Evolutionary conservation across 53 echinoderm and acorn worm genomes (phyloP).

Genomic region (Luidia sarsii): DNA sequence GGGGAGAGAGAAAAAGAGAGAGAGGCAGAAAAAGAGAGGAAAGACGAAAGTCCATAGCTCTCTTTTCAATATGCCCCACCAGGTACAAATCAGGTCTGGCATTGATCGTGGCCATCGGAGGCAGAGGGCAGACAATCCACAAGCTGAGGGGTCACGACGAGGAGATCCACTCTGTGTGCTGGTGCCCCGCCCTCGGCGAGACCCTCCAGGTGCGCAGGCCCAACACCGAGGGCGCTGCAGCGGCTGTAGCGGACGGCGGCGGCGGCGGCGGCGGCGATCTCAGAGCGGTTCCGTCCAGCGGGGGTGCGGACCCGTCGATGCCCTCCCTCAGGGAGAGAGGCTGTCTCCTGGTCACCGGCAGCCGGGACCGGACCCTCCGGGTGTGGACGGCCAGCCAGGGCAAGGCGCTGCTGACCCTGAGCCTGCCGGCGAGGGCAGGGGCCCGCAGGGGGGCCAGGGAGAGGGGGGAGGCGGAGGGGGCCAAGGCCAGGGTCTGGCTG

Average conservation of each 20-base stretch:
- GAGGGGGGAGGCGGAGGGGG: slow-evolving; percentile 71
- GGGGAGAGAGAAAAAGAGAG: not conserved
- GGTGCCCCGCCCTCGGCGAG: slow-evolving; percentile 78
- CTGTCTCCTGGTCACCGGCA: slow-evolving; percentile 68
- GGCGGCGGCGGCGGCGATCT: not conserved
- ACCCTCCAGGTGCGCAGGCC: not conserved
- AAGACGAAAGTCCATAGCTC: too few relatives aligned
- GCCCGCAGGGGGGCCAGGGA: slow-evolving; percentile 61
- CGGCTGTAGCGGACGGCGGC: not conserved
- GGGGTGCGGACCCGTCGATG: not conserved
- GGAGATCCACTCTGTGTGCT: slow-evolving; percentile 82
- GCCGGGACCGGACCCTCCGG: slow-evolving; percentile 84
- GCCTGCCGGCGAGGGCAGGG: slow-evolving; percentile 74
- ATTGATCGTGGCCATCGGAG: slow-evolving; percentile 71
- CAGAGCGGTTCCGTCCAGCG: too few relatives aligned
- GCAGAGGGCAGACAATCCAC: slow-evolving; percentile 63
- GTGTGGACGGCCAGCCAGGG: slow-evolving; percentile 80
- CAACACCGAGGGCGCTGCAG: not conserved
- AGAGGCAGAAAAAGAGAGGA: not conserved
- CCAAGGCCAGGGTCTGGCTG: slow-evolving; percentile 81
- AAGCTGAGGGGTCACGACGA: slow-evolving; percentile 89
- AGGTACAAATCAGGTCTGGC: slow-evolving; percentile 84
- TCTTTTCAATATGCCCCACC: not conserved
- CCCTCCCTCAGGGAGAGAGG: slow-evolving; percentile 32
- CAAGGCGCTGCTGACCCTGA: slow-evolving; percentile 68